phyloP scores from a whole-genome alignment of 2,113 vertebrate genomes.

The Prolemur simus region DNA sequence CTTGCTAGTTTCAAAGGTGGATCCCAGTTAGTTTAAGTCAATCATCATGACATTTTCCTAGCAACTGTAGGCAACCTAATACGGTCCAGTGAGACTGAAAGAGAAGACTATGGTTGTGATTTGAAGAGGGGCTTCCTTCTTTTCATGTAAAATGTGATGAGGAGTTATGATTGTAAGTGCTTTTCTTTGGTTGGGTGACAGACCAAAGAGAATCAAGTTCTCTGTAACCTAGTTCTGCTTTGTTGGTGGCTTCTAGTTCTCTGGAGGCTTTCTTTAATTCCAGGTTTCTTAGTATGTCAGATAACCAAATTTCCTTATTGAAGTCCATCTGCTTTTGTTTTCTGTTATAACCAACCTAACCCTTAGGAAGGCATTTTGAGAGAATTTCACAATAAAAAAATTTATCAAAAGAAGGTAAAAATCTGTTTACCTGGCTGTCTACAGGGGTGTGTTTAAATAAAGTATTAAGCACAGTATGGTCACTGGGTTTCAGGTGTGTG shows the following conservation, averaged over 20 bases:
- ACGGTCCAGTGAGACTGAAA: background rate
- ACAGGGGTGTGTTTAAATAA: background rate
- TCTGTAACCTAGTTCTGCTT: background rate
- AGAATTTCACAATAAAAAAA: background rate
- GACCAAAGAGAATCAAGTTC: background rate
- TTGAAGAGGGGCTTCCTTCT: background rate
- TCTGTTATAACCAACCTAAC: background rate
- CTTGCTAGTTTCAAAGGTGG: background rate
- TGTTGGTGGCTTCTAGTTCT: background rate
- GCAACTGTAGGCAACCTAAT: background rate
- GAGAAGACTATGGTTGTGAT: background rate
- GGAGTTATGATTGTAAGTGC: background rate
- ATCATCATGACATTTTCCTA: background rate
- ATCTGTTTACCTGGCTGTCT: background rate
- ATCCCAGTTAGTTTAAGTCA: background rate
- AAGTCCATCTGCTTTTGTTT: background rate
- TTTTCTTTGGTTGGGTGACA: background rate
- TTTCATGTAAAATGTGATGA: background rate
- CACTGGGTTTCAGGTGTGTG: background rate
- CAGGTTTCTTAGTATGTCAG: constrained; percentile 1
- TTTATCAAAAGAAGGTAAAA: background rate
- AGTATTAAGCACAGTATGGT: background rate
- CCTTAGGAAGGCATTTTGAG: background rate
- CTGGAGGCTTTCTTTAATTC: background rate
- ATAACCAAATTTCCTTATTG: background rate